Evolutionary conservation across 2,797 vertebrate genomes (phyloP).

Genomic region (Helarctos malayanus): DNA sequence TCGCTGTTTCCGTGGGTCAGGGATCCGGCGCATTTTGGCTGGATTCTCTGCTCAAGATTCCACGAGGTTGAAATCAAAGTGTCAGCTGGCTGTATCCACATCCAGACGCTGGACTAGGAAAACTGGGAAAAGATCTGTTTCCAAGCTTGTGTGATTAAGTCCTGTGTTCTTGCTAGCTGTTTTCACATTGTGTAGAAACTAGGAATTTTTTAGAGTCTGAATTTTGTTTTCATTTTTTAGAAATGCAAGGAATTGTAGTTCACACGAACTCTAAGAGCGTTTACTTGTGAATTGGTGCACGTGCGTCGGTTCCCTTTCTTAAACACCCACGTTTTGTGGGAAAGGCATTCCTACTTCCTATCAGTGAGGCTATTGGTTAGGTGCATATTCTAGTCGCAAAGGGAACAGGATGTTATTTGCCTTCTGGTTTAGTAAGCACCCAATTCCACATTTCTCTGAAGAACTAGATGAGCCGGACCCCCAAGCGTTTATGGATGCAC

Average conservation of each 20-base stretch:
- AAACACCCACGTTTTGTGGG: neutral
- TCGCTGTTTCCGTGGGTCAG: neutral
- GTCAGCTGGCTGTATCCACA: neutral
- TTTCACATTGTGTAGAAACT: conserved; percentile 16
- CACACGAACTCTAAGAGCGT: neutral
- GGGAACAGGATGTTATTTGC: neutral
- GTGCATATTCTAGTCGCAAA: neutral
- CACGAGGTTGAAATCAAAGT: neutral
- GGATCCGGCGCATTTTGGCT: neutral
- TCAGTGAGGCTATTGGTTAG: neutral
- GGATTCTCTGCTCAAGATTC: neutral
- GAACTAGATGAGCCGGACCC: neutral
- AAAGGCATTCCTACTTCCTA: neutral
- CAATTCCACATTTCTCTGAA: neutral
- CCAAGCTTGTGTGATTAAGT: neutral
- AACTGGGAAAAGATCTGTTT: neutral
- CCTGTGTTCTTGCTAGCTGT: neutral
- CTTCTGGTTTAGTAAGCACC: neutral
- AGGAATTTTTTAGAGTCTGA: neutral
- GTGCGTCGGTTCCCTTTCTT: neutral
- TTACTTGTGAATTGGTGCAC: neutral
- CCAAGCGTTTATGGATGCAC: neutral
- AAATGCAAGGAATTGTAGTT: neutral
- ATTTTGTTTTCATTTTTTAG: conserved; percentile 42
- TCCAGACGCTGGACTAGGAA: neutral